These are phyloP conservation scores for Petrocephalus sullivani DNA, from an alignment of 2,797 vertebrate genomes.

Conservation along the genomic window DNA sequence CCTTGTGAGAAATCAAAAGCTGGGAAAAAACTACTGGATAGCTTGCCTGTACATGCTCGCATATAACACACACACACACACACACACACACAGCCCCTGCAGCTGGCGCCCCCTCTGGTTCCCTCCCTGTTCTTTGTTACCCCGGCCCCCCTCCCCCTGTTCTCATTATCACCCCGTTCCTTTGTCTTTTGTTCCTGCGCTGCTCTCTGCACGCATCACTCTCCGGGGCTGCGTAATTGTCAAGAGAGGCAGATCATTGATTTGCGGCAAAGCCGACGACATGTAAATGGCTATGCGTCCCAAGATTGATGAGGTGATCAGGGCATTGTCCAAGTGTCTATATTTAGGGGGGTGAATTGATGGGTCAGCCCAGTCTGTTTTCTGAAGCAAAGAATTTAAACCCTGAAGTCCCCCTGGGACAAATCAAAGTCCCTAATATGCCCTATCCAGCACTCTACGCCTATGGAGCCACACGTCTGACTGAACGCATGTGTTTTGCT, in stretches of 20 bases:
- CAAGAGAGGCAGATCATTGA: constrained; percentile 12
- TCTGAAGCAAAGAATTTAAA: background rate
- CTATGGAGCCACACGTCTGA: background rate
- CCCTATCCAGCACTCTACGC: background rate
- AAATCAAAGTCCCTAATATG: background rate
- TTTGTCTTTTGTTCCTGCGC: constrained; percentile 20
- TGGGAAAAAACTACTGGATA: background rate
- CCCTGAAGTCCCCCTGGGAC: background rate
- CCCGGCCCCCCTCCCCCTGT: constrained; percentile 8
- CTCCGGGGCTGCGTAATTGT: constrained; percentile 16
- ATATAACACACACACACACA: background rate
- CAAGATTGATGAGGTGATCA: constrained; percentile 13
- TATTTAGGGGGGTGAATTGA: background rate
- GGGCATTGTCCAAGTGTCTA: background rate
- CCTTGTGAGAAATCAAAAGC: constrained; percentile 35
- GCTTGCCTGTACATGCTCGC: background rate
- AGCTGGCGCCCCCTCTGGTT: constrained; percentile 4
- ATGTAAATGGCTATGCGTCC: background rate
- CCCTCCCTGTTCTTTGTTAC: background rate
- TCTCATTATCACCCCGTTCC: constrained; percentile 18
- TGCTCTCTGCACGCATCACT: background rate
- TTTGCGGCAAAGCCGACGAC: background rate
- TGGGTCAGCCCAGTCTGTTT: background rate
- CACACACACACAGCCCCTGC: constrained; percentile 10
- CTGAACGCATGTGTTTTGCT: background rate